Evolutionary conservation across 2,113 vertebrate genomes (phyloP), one percentile per base, ranked within the genome.

Genomic region (Seriola rivoliana): DNA sequence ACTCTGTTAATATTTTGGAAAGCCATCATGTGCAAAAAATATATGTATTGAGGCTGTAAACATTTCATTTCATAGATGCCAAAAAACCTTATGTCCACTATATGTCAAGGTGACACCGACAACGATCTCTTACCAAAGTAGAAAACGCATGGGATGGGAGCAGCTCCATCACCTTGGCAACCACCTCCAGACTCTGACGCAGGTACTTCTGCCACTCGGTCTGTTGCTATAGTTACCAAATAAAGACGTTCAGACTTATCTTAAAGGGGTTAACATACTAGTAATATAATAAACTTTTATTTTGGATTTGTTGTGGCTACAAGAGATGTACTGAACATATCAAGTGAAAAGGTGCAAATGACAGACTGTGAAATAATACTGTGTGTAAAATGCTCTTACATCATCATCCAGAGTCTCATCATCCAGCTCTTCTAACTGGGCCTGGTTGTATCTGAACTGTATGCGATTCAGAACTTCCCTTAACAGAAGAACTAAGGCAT

Each of bases 141-240:
- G 97, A 96, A 90, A 99, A 99, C 63, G 98, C 97, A 70, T 99
- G 97, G 14, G 97, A 99, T 73, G 98, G 98, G 75, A 99, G 95
- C 58, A 99, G 96, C 92, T 99, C 98, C 97, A 99, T 99, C 93
- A 99, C 98, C 95, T 97, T 99, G 93, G 98, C 97, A 92, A 99
- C 97, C 21, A 99, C 97, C 88, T 99, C 98, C 93, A 99, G 92
- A 95, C 98, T 99, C 95, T 99, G 98, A 92, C 97, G 97, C 90
- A 99, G 94, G 95, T 99, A 99, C 91, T 96, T 96, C 93, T 99
- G 98, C 98, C 98, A 99, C 91, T 99, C 98, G 0, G 98, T 99
- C 89, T 99, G 98, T 96, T 99, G 97, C 98, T 99, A 93, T 16
- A 10, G 89, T 81, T 58, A 93, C 79, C 66, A 89, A 85, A 88